Conservation (phyloP, 2,888 invertebrate species). For the Heliconius ethilla region DNA sequence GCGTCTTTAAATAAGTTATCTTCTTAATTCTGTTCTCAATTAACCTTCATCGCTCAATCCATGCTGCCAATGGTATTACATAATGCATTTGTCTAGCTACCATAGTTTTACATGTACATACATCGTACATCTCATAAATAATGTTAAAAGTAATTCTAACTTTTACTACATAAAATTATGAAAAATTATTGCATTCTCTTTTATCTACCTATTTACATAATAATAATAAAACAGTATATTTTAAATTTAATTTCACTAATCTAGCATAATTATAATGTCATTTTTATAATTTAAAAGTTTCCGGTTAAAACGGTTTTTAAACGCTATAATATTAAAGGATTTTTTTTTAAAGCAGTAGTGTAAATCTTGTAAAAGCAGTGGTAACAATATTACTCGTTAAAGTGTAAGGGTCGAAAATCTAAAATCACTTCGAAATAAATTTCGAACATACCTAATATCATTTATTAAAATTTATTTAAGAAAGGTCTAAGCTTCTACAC, state of each 20-base stretch:
- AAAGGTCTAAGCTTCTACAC: constrained; percentile 34
- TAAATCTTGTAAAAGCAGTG: constrained; percentile 64
- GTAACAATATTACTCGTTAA: constrained; percentile 58
- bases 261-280: constrained; percentile 45
- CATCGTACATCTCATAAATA: constrained; percentile 70
- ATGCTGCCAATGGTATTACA: constrained; percentile 48
- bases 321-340: constrained; percentile 48
- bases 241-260: constrained; percentile 42
- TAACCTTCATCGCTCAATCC: constrained; percentile 26
- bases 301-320: constrained; percentile 50
- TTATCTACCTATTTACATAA: constrained; percentile 53
- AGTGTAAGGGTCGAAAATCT: constrained; percentile 61
- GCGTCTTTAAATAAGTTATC: neutral
- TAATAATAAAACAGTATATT: constrained; percentile 39
- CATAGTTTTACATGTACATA: constrained; percentile 77
- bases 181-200: constrained; percentile 75
- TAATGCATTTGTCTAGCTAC: constrained; percentile 75
- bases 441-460: constrained; percentile 36
- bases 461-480: constrained; percentile 32
- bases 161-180: constrained; percentile 67
- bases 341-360: constrained; percentile 60
- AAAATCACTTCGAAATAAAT: constrained; percentile 50
- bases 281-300: constrained; percentile 55
- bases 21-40: constrained; percentile 13
- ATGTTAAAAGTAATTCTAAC: constrained; percentile 60